Conservation (phyloP, 2,113 vertebrate species). For the Raja brachyura region DNA sequence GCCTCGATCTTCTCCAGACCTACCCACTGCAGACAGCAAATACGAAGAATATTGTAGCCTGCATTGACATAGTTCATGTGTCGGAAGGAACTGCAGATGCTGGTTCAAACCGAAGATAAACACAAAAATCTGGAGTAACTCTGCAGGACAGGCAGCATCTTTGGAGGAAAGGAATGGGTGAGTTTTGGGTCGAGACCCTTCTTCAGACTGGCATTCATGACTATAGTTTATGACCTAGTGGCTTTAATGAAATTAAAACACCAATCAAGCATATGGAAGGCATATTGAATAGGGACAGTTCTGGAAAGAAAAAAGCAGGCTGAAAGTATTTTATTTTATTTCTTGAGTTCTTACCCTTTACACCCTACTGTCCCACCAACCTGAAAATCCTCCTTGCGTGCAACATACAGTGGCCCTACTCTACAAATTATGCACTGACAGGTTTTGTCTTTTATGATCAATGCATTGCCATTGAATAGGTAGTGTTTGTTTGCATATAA, state of each 20-base stretch:
- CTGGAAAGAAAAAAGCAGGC: background rate
- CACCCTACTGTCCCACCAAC: background rate
- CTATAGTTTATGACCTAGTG: background rate
- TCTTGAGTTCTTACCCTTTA: too few species aligned
- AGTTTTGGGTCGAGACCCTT: too few species aligned
- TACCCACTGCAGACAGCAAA: background rate
- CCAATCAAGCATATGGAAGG: background rate
- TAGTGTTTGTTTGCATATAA: background rate
- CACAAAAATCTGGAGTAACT: too few species aligned
- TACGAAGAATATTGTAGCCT: background rate
- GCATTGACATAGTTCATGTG: background rate
- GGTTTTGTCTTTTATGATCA: background rate
- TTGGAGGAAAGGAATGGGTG: too few species aligned
- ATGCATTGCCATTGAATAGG: background rate
- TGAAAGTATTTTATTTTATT: background rate
- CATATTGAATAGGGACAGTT: background rate
- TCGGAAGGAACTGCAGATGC: too few species aligned
- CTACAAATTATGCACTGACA: background rate
- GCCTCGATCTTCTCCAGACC: background rate
- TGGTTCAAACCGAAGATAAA: too few species aligned
- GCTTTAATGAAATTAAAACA: background rate
- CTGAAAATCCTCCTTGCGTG: background rate
- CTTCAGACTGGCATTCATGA: too few species aligned
- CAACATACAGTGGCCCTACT: background rate
- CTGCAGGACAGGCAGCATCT: too few species aligned